phyloP scores from a whole-genome alignment of 2,888 invertebrate genomes.

The Tridacna crocea region DNA sequence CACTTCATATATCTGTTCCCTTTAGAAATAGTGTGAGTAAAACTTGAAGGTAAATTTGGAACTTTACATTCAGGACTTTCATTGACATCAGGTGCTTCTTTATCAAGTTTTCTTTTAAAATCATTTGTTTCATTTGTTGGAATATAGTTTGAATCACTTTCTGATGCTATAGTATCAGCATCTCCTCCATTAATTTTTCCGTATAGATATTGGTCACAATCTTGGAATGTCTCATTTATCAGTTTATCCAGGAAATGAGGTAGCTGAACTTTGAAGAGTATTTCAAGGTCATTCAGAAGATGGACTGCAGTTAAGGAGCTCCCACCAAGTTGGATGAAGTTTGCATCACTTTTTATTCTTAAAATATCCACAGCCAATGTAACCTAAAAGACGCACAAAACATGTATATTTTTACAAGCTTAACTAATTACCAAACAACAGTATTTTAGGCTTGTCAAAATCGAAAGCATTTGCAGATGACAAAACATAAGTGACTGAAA shows the following conservation, averaged over 20 bases:
- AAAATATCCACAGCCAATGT: background rate
- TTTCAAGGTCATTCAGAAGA: constrained; percentile 87
- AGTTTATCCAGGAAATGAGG: constrained; percentile 76
- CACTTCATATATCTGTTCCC: constrained; percentile 5
- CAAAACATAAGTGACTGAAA: no score
- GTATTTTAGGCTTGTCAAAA: no score
- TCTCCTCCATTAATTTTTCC: background rate
- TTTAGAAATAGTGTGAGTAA: constrained; percentile 11
- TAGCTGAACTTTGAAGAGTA: constrained; percentile 54
- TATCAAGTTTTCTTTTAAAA: background rate
- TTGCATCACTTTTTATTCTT: constrained; percentile 1
- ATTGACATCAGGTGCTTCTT: background rate
- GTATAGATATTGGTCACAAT: constrained; percentile 10
- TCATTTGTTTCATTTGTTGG: background rate
- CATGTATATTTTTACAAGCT: no score
- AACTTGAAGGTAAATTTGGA: background rate
- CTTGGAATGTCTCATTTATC: background rate
- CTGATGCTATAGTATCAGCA: background rate
- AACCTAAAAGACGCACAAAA: background rate
- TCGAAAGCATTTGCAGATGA: no score
- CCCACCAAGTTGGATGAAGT: constrained; percentile 86
- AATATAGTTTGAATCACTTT: background rate
- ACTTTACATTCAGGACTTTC: background rate
- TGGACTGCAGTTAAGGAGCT: constrained; percentile 89
- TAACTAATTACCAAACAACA: no score